Conservation (phyloP, 1,140 invertebrate genomes). For the Gerris buenoi region DNA sequence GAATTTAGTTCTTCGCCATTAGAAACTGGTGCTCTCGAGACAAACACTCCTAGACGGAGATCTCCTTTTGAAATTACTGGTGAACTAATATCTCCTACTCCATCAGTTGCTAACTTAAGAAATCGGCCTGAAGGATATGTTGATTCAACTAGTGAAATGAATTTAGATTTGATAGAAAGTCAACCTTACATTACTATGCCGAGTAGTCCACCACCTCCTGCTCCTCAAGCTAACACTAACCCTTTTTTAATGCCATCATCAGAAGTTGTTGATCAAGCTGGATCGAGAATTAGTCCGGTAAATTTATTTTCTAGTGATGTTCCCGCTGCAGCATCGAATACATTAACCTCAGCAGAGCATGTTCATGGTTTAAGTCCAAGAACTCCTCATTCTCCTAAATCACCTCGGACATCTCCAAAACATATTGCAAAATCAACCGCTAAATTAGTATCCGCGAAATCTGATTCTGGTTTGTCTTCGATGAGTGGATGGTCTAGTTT, state of each 20-base stretch:
- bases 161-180: constrained; percentile 24
- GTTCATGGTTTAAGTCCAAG: constrained; percentile 40
- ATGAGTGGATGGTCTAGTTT: constrained; percentile 65
- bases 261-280: constrained; percentile 22
- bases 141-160: constrained; percentile 35
- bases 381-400: constrained; percentile 48
- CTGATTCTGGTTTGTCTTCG: constrained; percentile 68
- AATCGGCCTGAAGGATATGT: constrained; percentile 48
- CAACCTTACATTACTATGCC: constrained; percentile 36
- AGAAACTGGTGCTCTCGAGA: background rate
- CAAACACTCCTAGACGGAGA: background rate
- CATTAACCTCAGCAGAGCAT: constrained; percentile 24
- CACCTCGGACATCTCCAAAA: constrained; percentile 56
- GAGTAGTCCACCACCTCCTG: constrained; percentile 60
- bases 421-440: constrained; percentile 43
- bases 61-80: background rate
- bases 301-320: background rate
- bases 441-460: constrained; percentile 53
- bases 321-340: background rate
- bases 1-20: background rate
- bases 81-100: constrained; percentile 3
- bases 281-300: background rate
- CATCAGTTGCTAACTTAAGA: constrained; percentile 28
- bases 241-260: constrained; percentile 14
- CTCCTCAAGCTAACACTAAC: constrained; percentile 35